phyloP scores from a whole-genome alignment of 2,797 vertebrate genomes.

The Botia almorhae region DNA sequence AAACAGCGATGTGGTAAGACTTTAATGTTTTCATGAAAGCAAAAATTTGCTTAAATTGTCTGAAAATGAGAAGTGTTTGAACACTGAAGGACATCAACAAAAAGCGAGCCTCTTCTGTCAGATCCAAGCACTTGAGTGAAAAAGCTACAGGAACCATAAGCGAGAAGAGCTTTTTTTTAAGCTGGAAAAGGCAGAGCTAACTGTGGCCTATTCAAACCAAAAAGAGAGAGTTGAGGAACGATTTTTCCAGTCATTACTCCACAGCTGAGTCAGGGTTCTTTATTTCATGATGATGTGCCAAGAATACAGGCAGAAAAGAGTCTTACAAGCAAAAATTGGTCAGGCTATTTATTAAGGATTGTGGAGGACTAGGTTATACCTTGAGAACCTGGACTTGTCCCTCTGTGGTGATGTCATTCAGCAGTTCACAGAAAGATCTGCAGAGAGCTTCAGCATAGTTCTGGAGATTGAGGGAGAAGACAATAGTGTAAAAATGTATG shows the following conservation, averaged over 20 bases:
- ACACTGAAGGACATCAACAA: neutral
- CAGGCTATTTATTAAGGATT: neutral
- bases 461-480: conserved; percentile 66
- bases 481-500: neutral
- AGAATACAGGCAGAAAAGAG: neutral
- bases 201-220: conserved; percentile 9
- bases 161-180: neutral
- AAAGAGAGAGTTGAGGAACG: conserved; percentile 15
- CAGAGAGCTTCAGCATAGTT: conserved; percentile 80
- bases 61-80: conserved; percentile 14
- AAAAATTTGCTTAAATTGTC: conserved; percentile 19
- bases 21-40: conserved; percentile 28
- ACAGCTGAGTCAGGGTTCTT: neutral
- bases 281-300: conserved; percentile 5
- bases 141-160: conserved; percentile 15
- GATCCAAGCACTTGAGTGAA: conserved; percentile 20
- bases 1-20: neutral
- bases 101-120: conserved; percentile 1
- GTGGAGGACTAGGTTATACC: conserved; percentile 67
- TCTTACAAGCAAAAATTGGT: neutral
- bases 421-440: conserved; percentile 82
- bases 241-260: conserved; percentile 22
- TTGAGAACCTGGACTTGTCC: conserved; percentile 87
- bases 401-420: conserved; percentile 83
- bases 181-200: neutral